These are phyloP conservation scores for Centrocercus urophasianus DNA, from an alignment of 2,113 vertebrate species.

Conservation along the genomic window DNA sequence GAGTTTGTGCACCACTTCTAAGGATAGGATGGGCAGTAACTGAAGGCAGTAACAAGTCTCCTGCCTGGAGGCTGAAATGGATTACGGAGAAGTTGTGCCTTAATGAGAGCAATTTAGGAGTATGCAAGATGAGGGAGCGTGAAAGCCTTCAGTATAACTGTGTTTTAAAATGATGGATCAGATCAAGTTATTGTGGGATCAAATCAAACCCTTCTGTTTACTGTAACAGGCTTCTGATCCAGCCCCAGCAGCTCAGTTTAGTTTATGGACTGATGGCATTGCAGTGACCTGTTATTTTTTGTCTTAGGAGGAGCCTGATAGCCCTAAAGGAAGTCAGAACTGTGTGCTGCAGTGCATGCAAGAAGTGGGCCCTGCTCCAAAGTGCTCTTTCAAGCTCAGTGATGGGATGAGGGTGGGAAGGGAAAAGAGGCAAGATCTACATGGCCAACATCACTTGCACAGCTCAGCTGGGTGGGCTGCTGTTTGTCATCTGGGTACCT, in stretches of 20 bases:
- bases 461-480: background rate
- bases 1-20: background rate
- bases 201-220: background rate
- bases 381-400: background rate
- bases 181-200: background rate
- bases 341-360: background rate
- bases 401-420: background rate
- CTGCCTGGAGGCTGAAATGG: background rate
- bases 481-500: fast-evolving
- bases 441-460: fast-evolving
- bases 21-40: background rate
- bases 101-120: background rate
- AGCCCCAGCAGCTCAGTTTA: background rate
- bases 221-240: background rate
- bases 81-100: background rate
- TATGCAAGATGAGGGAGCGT: background rate
- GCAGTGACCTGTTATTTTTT: background rate
- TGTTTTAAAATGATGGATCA: background rate
- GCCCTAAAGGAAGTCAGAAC: background rate
- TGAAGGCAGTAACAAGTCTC: background rate
- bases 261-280: background rate
- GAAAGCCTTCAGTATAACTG: background rate
- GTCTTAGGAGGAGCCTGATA: background rate
- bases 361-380: background rate
- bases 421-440: background rate